phyloP scores from a whole-genome alignment of 1,140 invertebrate species.

The Lepidurus arcticus region DNA sequence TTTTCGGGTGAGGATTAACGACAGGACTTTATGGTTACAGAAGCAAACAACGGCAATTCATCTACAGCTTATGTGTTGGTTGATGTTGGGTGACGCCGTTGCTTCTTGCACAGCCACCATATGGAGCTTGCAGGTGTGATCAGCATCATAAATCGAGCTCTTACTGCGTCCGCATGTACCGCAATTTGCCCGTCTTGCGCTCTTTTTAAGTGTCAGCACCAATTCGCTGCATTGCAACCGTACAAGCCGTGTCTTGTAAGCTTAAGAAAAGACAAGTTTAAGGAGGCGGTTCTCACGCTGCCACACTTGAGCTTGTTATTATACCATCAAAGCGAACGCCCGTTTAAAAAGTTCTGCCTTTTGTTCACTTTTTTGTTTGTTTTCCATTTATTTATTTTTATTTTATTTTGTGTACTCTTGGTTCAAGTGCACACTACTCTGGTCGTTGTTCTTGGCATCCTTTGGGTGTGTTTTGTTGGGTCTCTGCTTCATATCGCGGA shows the following conservation, averaged over 20 bases:
- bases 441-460: too few species aligned
- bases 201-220: not conserved
- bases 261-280: not conserved
- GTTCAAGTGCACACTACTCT: not conserved
- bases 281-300: not conserved
- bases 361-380: not conserved
- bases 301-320: not conserved
- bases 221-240: not conserved
- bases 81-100: not conserved
- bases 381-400: not conserved
- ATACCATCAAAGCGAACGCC: not conserved
- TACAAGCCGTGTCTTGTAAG: not conserved
- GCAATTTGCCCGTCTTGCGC: not conserved
- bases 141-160: not conserved
- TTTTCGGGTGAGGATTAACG: too few species aligned
- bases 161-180: not conserved
- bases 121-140: conserved; percentile 4
- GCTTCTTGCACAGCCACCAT: not conserved
- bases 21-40: not conserved
- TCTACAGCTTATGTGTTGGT: not conserved
- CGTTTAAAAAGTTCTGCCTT: not conserved
- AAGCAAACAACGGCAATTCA: not conserved
- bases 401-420: not conserved
- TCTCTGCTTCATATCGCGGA: not conserved
- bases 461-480: conserved; percentile 21